Conservation (phyloP, 2,113 vertebrate species). For the Chaetura pelagica region DNA sequence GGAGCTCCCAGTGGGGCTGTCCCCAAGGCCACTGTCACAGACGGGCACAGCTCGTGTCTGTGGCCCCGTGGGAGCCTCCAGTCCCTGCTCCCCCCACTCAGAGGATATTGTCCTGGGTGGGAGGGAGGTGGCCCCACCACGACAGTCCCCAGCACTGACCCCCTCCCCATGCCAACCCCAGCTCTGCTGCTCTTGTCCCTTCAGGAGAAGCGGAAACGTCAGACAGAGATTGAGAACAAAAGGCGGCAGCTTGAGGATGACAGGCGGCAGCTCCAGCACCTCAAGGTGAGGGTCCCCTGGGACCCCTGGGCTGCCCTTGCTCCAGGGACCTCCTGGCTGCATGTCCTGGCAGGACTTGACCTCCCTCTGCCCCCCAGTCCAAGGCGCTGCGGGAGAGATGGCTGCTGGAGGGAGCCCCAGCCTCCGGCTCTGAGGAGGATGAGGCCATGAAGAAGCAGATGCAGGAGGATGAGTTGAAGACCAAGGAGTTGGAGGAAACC, state of each 20-base stretch:
- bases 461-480: constrained; percentile 86
- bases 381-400: constrained; percentile 92
- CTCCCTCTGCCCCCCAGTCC: constrained; percentile 76
- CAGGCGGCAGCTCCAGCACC: constrained; percentile 87
- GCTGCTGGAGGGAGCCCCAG: constrained; percentile 90
- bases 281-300: constrained; percentile 80
- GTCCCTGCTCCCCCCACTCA: not conserved
- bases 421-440: constrained; percentile 83
- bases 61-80: not conserved
- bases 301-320: not conserved
- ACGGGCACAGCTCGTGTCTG: rapidly evolving
- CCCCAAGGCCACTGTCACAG: not conserved
- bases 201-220: constrained; percentile 90
- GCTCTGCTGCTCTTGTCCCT: not conserved
- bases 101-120: not conserved
- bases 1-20: not conserved
- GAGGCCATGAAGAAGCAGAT: constrained; percentile 84
- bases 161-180: not conserved
- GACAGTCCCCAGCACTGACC: rapidly evolving
- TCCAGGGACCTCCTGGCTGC: rapidly evolving
- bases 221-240: constrained; percentile 89
- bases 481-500: constrained; percentile 84
- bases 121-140: not conserved
- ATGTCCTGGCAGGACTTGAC: not conserved
- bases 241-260: constrained; percentile 90